These are phyloP conservation scores for Crypturellus tataupa DNA, from an alignment of 2,797 vertebrate species.

Conservation along the genomic window DNA sequence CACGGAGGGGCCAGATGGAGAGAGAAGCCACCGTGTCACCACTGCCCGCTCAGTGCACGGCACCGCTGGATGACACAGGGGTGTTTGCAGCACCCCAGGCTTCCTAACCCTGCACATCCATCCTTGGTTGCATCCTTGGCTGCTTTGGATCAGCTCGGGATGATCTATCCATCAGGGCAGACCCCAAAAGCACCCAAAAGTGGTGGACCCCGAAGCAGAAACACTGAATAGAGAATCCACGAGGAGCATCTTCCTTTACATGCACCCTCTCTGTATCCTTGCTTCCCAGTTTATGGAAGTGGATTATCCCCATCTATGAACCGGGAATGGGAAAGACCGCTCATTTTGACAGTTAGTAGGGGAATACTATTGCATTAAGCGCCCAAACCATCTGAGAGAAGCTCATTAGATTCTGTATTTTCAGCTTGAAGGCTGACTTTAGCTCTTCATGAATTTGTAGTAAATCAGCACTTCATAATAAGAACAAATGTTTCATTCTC, in stretches of 20 bases:
- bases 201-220: background rate
- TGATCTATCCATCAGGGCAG: background rate
- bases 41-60: background rate
- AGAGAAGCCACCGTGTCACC: background rate
- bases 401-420: background rate
- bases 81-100: background rate
- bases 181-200: too few species aligned
- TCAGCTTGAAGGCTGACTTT: background rate
- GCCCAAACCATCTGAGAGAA: background rate
- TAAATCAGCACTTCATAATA: slow-evolving; percentile 67
- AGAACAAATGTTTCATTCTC: slow-evolving; percentile 70
- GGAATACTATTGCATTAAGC: background rate
- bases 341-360: background rate
- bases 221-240: background rate
- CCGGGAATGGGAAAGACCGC: accelerated
- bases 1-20: slow-evolving; percentile 50
- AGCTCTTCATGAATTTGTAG: slow-evolving; percentile 59
- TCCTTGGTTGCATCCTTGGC: too few species aligned
- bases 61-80: too few species aligned
- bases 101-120: too few species aligned
- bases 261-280: background rate
- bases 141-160: too few species aligned
- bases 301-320: background rate
- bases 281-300: background rate
- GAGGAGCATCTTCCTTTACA: background rate